Evolutionary conservation across 2,797 vertebrate genomes (phyloP).

Genomic region (Cirrhinus molitorella): DNA sequence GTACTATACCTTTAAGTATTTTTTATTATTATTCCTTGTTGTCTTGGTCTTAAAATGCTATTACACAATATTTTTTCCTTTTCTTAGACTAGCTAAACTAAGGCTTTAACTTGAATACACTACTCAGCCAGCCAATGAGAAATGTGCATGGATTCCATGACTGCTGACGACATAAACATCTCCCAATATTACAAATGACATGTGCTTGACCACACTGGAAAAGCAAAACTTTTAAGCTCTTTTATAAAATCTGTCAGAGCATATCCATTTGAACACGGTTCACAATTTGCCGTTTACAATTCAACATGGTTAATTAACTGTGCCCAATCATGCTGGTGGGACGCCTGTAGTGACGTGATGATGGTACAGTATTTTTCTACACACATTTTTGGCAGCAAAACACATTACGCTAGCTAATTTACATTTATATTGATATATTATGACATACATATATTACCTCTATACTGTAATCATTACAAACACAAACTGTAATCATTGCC

Average conservation of each 20-base stretch:
- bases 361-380: neutral
- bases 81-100: neutral
- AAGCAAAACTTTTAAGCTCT: neutral
- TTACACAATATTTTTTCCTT: neutral
- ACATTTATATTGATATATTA: neutral
- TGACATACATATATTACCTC: neutral
- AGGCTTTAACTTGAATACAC: neutral
- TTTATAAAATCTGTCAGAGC: neutral
- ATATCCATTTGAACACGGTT: neutral
- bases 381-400: neutral
- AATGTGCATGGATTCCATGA: neutral
- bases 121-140: neutral
- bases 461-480: neutral
- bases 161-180: neutral
- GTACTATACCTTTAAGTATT: neutral
- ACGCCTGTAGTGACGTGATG: neutral
- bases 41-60: neutral
- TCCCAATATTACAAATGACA: neutral
- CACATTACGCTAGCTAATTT: neutral
- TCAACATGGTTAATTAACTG: neutral
- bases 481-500: neutral
- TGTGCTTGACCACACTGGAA: neutral
- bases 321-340: neutral
- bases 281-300: neutral
- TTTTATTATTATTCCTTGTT: neutral